phyloP scores from a whole-genome alignment of 2,113 vertebrate genomes.

The Haemorhous mexicanus region DNA sequence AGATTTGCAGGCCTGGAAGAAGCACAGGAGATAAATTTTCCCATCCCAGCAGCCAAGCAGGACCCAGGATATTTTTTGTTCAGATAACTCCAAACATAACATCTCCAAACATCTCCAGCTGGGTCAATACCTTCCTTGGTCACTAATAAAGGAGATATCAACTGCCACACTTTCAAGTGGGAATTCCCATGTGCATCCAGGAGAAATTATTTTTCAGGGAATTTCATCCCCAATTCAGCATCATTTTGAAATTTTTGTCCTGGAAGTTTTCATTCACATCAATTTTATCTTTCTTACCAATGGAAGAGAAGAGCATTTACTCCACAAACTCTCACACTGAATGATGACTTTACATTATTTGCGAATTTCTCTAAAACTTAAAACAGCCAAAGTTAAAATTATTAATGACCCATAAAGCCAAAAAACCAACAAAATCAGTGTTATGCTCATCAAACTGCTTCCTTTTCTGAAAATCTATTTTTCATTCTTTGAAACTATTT shows the following conservation, averaged over 20 bases:
- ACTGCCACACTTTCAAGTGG: background rate
- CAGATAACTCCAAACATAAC: background rate
- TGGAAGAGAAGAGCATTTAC: background rate
- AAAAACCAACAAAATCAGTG: background rate
- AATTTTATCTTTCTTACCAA: background rate
- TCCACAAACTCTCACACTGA: background rate
- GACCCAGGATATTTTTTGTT: background rate
- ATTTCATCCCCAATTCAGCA: accelerated
- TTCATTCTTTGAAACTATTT: background rate
- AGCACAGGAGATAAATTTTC: background rate
- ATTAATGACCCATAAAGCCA: background rate
- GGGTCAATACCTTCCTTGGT: background rate
- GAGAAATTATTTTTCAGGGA: background rate
- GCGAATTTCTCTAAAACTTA: background rate
- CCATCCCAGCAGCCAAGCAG: background rate
- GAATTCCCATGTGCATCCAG: background rate
- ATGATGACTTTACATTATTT: background rate
- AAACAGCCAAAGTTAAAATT: background rate
- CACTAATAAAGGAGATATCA: background rate
- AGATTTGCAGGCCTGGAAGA: background rate
- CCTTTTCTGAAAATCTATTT: background rate
- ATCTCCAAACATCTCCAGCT: background rate
- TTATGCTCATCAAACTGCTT: background rate
- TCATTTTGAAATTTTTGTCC: background rate
- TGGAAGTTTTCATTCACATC: background rate